These are phyloP conservation scores for Trichoplusia ni DNA, from an alignment of 1,140 invertebrate species.

Conservation along the genomic window DNA sequence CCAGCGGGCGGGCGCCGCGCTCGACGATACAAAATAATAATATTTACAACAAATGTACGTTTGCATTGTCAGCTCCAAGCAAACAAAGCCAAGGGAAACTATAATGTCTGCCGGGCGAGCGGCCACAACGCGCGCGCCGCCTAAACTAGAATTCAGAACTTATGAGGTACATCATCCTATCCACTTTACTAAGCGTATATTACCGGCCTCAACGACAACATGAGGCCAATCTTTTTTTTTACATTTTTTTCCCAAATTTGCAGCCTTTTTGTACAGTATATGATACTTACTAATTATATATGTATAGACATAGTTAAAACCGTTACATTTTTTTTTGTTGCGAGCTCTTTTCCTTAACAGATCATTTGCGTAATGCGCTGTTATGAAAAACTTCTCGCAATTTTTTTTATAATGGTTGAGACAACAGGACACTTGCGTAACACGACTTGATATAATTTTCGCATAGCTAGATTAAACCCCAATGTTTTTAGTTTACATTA, in stretches of 20 bases:
- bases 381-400: slow-evolving; percentile 44
- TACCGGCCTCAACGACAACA: slow-evolving; percentile 73
- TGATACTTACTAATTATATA: slow-evolving; percentile 80
- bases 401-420: slow-evolving; percentile 58
- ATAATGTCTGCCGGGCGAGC: slow-evolving; percentile 44
- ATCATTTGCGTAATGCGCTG: slow-evolving; percentile 16
- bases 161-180: slow-evolving; percentile 77
- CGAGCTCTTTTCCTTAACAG: slow-evolving; percentile 47
- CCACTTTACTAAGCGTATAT: slow-evolving; percentile 79
- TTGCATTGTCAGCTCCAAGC: slow-evolving; percentile 18
- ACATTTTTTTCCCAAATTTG: slow-evolving; percentile 75
- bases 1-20: neutral
- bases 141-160: slow-evolving; percentile 73
- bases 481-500: slow-evolving; percentile 47
- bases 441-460: slow-evolving; percentile 57
- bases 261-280: slow-evolving; percentile 80
- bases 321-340: slow-evolving; percentile 73
- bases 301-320: slow-evolving; percentile 79
- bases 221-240: slow-evolving; percentile 75
- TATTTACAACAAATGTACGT: slow-evolving; percentile 69
- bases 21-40: slow-evolving; percentile 49
- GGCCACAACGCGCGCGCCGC: slow-evolving; percentile 46
- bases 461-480: slow-evolving; percentile 63
- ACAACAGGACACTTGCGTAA: slow-evolving; percentile 66
- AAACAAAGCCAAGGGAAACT: slow-evolving; percentile 51